A percentile compares a stretch with the other conserved stretches of the same genome.
Evolutionary conservation across 2,888 invertebrate species (phyloP).

Genomic region (Rhamnusium bicolor): DNA sequence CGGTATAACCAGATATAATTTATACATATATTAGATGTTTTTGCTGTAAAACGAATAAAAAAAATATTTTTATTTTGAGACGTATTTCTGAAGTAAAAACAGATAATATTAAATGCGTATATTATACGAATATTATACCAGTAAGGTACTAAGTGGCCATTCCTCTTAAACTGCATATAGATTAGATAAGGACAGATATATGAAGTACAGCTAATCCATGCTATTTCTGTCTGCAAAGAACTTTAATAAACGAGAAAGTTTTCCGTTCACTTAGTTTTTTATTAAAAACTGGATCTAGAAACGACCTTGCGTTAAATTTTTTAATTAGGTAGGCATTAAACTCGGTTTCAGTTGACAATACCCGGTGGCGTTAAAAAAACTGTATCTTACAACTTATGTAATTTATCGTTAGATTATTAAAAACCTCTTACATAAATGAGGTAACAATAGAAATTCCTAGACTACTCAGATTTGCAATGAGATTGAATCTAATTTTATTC

Average conservation of each 20-base stretch:
- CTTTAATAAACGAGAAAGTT: conserved; percentile 58
- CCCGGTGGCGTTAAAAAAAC: not conserved
- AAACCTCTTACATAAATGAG: not conserved
- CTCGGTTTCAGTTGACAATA: not conserved
- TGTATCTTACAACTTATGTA: not conserved
- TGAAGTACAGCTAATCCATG: conserved; percentile 23
- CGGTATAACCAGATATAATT: too few species aligned
- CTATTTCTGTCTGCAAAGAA: conserved; percentile 30
- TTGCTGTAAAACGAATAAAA: too few species aligned
- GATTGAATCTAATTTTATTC: not conserved
- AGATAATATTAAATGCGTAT: too few species aligned
- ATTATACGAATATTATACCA: too few species aligned
- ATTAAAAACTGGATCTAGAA: conserved; percentile 60
- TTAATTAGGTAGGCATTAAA: conserved; percentile 20
- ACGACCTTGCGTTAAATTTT: conserved; percentile 59
- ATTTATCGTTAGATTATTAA: not conserved
- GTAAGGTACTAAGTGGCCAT: not conserved
- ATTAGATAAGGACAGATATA: not conserved
- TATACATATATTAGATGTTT: too few species aligned
- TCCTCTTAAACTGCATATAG: conserved; percentile 4
- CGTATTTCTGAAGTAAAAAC: too few species aligned
- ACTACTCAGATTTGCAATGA: not conserved
- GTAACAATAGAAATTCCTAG: not conserved
- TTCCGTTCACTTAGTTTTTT: conserved; percentile 48
- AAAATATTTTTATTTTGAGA: too few species aligned